Conservation (phyloP, 2,797 vertebrate species). For the Podarcis lilfordi region DNA sequence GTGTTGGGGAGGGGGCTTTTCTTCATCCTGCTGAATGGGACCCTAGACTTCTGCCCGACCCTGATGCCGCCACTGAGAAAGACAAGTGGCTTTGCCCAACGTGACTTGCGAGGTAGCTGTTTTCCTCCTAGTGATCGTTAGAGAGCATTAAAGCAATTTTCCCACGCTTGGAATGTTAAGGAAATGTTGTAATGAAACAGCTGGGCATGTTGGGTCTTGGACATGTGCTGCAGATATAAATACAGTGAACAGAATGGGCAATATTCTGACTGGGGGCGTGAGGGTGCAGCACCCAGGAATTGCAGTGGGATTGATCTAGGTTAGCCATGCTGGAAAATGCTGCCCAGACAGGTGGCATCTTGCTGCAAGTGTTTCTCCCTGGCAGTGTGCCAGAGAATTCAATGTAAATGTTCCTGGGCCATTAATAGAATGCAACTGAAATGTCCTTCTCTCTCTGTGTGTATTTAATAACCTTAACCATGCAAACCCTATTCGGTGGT, state of each 20-base stretch:
- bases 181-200: conserved; percentile 8
- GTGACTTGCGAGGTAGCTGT: background rate
- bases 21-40: background rate
- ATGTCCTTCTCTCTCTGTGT: background rate
- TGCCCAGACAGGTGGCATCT: conserved; percentile 26
- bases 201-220: conserved; percentile 33
- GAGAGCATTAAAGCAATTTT: conserved; percentile 37
- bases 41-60: background rate
- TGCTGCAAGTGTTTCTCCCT: conserved; percentile 4
- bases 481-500: background rate
- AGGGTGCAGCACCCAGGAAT: background rate
- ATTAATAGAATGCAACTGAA: conserved; percentile 33
- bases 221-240: conserved; percentile 13
- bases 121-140: background rate
- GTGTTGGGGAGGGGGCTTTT: background rate
- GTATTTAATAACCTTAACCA: background rate
- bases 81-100: background rate
- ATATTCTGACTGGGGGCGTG: background rate
- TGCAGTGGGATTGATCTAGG: conserved; percentile 22
- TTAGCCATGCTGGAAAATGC: conserved; percentile 20
- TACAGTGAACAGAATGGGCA: background rate
- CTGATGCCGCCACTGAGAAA: background rate
- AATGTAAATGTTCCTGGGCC: conserved; percentile 10
- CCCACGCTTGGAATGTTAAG: conserved; percentile 35
- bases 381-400: conserved; percentile 30